A percentile compares a stretch with the other conserved stretches of the same genome.
Evolutionary conservation across 2,797 vertebrate species (phyloP).

Genomic region (Helostoma temminkii): DNA sequence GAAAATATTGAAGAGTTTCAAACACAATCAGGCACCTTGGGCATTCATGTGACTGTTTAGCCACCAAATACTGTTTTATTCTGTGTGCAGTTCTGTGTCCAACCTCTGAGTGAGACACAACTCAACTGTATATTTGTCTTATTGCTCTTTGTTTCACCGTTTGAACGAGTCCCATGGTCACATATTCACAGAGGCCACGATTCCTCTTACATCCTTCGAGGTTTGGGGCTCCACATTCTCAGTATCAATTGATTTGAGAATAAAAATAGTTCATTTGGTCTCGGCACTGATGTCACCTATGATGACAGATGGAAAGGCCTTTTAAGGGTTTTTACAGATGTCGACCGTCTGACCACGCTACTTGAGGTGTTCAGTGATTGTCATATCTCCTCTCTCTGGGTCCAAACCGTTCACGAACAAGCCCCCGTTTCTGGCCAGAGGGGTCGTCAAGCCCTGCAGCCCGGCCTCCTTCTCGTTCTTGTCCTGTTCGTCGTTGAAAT

Average conservation of each 20-base stretch:
- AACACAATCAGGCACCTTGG: slow-evolving; percentile 17
- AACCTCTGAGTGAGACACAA: slow-evolving; percentile 1
- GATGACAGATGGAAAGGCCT: not conserved
- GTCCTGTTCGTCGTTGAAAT: slow-evolving; percentile 88
- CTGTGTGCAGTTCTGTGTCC: not conserved
- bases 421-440: slow-evolving; percentile 87
- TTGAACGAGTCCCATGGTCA: not conserved
- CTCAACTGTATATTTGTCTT: slow-evolving; percentile 14
- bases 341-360: slow-evolving; percentile 66
- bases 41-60: not conserved
- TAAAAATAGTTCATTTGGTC: slow-evolving; percentile 8
- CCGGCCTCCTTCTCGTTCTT: slow-evolving; percentile 64
- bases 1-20: slow-evolving; percentile 4
- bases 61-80: not conserved
- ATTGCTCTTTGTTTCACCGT: slow-evolving; percentile 15
- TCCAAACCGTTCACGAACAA: slow-evolving; percentile 91
- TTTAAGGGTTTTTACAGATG: slow-evolving; percentile 1
- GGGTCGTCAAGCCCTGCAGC: slow-evolving; percentile 72
- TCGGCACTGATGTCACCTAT: slow-evolving; percentile 4
- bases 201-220: not conserved
- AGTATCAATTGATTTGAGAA: slow-evolving; percentile 20
- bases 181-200: not conserved
- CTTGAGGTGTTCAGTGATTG: slow-evolving; percentile 90
- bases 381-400: slow-evolving; percentile 86
- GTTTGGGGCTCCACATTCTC: slow-evolving; percentile 4